Evolutionary conservation across 2,113 vertebrate genomes (phyloP).

Genomic region (Nycticorax nycticorax): DNA sequence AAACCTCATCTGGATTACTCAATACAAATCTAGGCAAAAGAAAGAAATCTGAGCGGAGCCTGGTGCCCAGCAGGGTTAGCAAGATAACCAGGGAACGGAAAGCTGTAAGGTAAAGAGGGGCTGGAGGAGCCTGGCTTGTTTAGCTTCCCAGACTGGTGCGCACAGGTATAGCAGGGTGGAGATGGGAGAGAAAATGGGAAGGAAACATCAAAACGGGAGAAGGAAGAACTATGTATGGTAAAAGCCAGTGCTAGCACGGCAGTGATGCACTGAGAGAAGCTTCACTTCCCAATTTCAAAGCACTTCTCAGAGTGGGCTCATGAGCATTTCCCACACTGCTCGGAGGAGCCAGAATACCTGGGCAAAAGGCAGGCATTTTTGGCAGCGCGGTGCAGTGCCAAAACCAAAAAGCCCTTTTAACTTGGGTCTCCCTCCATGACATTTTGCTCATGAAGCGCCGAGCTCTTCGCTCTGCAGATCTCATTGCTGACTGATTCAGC

Average conservation of each 20-base stretch:
- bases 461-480: not conserved
- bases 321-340: not conserved
- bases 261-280: accelerated
- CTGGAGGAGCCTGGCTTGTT: not conserved
- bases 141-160: not conserved
- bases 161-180: not conserved
- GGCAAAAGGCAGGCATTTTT: not conserved
- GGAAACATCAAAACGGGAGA: not conserved
- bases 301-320: not conserved
- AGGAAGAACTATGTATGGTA: not conserved
- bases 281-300: not conserved
- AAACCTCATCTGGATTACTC: not conserved
- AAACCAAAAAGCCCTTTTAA: not conserved
- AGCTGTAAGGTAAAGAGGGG: not conserved
- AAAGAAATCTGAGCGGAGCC: not conserved
- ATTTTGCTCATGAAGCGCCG: accelerated
- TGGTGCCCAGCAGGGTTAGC: not conserved
- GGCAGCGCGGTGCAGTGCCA: not conserved
- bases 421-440: not conserved
- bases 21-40: not conserved
- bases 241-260: not conserved
- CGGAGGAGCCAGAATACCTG: not conserved
- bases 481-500: not conserved
- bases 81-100: not conserved
- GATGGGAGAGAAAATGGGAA: not conserved